These are phyloP conservation scores for Pteronotus mesoamericanus DNA, from an alignment of 2,797 vertebrate genomes.

Conservation along the genomic window DNA sequence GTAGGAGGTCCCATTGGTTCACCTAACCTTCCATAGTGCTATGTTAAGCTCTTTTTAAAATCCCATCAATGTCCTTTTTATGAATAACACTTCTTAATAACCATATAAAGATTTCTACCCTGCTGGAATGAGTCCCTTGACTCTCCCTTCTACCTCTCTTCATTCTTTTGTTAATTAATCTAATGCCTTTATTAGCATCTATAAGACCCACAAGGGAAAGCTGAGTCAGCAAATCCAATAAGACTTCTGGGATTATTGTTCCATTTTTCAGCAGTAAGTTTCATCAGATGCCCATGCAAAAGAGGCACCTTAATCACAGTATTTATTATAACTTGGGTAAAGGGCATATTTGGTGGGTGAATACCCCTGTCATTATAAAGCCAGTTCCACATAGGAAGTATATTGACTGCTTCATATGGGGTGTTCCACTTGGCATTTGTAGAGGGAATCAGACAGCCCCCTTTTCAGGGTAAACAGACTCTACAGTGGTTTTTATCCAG, in stretches of 20 bases:
- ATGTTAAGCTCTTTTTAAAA: neutral
- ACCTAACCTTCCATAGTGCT: neutral
- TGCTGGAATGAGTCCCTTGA: neutral
- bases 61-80: neutral
- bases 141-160: neutral
- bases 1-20: neutral
- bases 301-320: neutral
- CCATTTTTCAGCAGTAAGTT: neutral
- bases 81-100: neutral
- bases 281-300: neutral
- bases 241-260: neutral
- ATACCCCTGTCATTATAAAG: neutral
- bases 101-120: neutral
- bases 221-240: neutral
- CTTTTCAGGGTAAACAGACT: neutral
- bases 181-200: constrained; percentile 2
- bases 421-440: neutral
- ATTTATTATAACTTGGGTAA: neutral
- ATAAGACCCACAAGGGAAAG: neutral
- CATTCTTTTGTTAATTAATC: neutral
- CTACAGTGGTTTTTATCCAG: neutral
- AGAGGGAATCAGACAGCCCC: neutral
- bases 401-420: neutral
- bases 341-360: neutral
- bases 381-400: neutral